Conservation (phyloP, 2,888 invertebrate species). For the Tuberolachnus salignus region DNA sequence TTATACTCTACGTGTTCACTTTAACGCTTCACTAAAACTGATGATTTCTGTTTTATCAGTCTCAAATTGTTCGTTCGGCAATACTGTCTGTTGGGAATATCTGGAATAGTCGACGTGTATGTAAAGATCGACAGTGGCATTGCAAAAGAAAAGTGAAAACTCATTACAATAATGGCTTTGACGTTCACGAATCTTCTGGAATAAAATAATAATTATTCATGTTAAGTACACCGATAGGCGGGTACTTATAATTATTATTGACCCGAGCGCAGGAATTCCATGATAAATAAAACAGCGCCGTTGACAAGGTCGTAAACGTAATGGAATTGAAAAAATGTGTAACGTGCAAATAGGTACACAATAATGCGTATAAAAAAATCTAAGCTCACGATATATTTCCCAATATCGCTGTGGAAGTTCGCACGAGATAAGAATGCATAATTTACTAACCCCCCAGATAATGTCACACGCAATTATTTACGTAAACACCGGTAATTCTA, state of each 20-base stretch:
- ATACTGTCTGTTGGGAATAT: no score
- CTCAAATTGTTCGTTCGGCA: no score
- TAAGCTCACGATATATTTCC: constrained; percentile 15
- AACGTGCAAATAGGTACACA: not conserved
- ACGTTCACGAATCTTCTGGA: not conserved
- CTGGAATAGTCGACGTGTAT: no score
- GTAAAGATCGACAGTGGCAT: no score
- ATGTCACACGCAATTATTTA: not conserved
- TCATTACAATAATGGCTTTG: not conserved
- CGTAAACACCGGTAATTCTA: not conserved
- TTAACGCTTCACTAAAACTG: no score
- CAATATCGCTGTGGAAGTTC: constrained; percentile 2
- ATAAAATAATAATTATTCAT: not conserved
- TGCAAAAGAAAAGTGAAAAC: not conserved
- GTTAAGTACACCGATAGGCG: no score
- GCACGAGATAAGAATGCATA: not conserved
- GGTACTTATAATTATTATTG: not conserved
- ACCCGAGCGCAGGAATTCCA: not conserved
- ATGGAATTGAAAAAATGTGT: constrained; percentile 13
- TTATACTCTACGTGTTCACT: no score
- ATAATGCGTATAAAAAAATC: not conserved
- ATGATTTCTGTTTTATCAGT: no score
- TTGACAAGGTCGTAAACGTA: constrained; percentile 14
- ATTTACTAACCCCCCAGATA: not conserved
- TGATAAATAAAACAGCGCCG: constrained; percentile 16